Evolutionary conservation across 1,140 invertebrate species (phyloP), one percentile per base, ranked within the genome.

Genomic region (Oncopodura yosiiana): DNA sequence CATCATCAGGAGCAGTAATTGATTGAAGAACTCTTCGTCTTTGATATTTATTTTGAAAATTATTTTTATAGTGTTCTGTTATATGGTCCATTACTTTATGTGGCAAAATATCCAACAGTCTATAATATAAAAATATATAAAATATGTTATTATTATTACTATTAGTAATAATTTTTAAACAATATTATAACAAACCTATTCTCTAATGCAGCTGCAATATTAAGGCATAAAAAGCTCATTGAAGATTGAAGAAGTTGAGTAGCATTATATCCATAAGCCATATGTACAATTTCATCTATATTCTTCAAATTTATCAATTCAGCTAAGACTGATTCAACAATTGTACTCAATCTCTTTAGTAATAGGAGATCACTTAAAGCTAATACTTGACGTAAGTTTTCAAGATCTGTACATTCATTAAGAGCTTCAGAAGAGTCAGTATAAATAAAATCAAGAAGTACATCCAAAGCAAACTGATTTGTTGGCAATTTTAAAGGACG

Each of bases 351-450:
- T 43, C 80, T 66, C 2, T 66, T 66, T 2, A 83, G 75, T 49
- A 86, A 75, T 4, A 84, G 71, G 64, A 85, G 81, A 64, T 86
- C 83, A 34, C 81, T 77, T 14, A 81, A 73, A 16, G 83, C 77
- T 5, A 86, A 67, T 45, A 84, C 72, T 66, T 41, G 50, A 23
- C 18, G n/a, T 4, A 49, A 26, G 23, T 37, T 37, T 12, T 49
- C 46, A 2, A 49, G 19, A 23, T 49, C 46, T 38, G n/a, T 36
- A 37, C 19, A 21, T 49, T 3, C 6, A 3, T 9, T 11, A 6
- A 6, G 8, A 4, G 37, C 11, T 12, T 4, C 19, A 12, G 16
- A 8, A 26, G 14, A 11, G 19, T 36, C 46, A 6, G 14, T 5
- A 38, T 49, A 49, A 5, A 49, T 38, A 16, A 49, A 6, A 6